Base-by-base conservation (phyloP, 92 coral and sea anemone genomes). In the Nematostella vectensis region DNA sequence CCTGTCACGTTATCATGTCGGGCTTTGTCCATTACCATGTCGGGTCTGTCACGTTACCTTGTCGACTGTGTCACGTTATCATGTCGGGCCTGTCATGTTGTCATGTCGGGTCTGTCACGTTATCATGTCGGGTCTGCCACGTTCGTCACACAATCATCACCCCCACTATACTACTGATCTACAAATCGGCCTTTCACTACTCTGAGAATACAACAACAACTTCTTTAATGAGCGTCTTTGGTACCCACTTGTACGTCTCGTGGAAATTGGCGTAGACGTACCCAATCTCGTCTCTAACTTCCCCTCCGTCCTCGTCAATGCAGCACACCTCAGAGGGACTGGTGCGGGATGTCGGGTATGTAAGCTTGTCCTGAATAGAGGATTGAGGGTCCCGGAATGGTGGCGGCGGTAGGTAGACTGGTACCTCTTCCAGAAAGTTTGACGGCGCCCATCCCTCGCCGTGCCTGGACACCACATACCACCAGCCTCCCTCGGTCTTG, bases 361-460 rank as follows among this genome's bases (percentile, higher is more conserved):
- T 19, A 10, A 9, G 17, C 51, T 45, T 45, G 11, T 45, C 51
- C 18, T 45, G 18, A 19, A 10, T 9, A 4, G 51, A 45, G 12
- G 23, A 45, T 45, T 36, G 51, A 22, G 23, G 18, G 4, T 45
- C 4, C 18, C 18, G 51, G 21, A 45, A 45, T 19, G 12, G 4
- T 45, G 51, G 18, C 23, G 51, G 18, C 19, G 36, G 29, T 0
- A 27, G 17, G 23, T 38, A 16, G 3, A 23, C 25, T 0, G 50
- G 15, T 21, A 29, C 36, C 45, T 47, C 18, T 62, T 74, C 72
- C 28, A 83, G 61, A 57, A 44, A 79, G 29, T 73, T 83, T 3
- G 87, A 83, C 22, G 94, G 87, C 23, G 86, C 94, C 94, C 87
- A 83, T 2, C 94, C 94, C 10, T 51, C 48, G 52, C 65, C 78